A percentile compares a stretch with the other conserved stretches of the same genome.
These are phyloP conservation scores for Rosalia funebris DNA, from an alignment of 2,888 invertebrate species.

Conservation along the genomic window DNA sequence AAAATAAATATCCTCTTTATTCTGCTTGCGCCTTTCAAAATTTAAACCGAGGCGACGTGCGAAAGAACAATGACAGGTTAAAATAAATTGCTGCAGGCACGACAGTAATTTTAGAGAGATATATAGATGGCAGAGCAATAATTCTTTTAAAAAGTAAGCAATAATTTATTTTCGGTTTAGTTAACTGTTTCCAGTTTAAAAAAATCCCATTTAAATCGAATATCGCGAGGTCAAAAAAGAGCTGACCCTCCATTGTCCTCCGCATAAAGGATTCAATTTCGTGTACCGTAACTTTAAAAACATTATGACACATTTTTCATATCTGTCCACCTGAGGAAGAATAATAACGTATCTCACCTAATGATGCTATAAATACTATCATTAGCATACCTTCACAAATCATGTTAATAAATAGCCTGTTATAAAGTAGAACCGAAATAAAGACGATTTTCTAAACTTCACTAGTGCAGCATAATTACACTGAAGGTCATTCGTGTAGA, in stretches of 20 bases:
- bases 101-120: conserved; percentile 39
- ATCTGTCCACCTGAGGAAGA: conserved; percentile 15
- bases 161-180: conserved; percentile 39
- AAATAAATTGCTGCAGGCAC: conserved; percentile 13
- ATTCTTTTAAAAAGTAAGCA: conserved; percentile 41
- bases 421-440: background rate
- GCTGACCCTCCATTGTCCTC: conserved; percentile 41
- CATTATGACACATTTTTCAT: conserved; percentile 29
- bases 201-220: conserved; percentile 26
- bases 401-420: conserved; percentile 1
- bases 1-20: too few relatives aligned
- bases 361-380: conserved; percentile 12
- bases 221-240: conserved; percentile 30
- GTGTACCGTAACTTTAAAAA: conserved; percentile 35
- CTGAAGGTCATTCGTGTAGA: background rate
- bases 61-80: conserved; percentile 8
- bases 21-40: too few relatives aligned
- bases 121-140: conserved; percentile 42
- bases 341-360: conserved; percentile 15
- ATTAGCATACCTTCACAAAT: conserved; percentile 16
- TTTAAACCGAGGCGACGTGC: too few relatives aligned
- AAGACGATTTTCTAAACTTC: background rate
- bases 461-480: too few relatives aligned
- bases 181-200: conserved; percentile 20
- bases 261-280: conserved; percentile 41